Evolutionary conservation across 1,140 invertebrate genomes (phyloP), one percentile per base, ranked within the genome.

Genomic region (Drosophila nigromelanica): DNA sequence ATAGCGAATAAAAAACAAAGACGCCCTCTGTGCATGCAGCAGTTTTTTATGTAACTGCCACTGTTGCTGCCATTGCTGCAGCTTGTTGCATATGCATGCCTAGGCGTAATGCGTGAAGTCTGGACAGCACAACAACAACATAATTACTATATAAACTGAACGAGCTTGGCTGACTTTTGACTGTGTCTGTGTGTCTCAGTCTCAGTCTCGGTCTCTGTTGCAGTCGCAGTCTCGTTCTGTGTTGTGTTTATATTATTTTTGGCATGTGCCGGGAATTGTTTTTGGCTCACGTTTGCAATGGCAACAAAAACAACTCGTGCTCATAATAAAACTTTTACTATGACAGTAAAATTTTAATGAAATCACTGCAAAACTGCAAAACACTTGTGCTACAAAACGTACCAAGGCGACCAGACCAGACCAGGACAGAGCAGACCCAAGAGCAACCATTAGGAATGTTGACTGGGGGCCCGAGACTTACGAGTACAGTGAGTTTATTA

Each of bases 331-430:
- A 82, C 78, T 82, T 82, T 82, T 82, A 81, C 79, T 75, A 78
- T 81, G 79, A 81, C 79, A 82, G 79, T 78, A 82, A 82, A 82
- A 82, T 82, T 82, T 82, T 82, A 82, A 82, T 82, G 79, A 82
- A 82, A 82, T 82, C 79, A 82, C 74, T 78, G 79, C 79, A 81
- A 81, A 81, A 75, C 78, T 76, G 56, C 59, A 76, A 80, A 73
- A 74, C 73, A 78, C 76, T 78, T 66, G 76, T 61, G 61, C 76
- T 45, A 72, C 61, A 15, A 66, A 54, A 61, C 35, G 56, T 54
- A 64, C 51, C 43, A 72, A 42, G 47, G 55, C 51, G 40, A 54
- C 11, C 18, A 15, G 35, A 24, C 21, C 21, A 24, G 21, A 27
- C 18, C 6, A 56, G 33, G 33, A 35, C 33, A 8, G 2, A 35